Base-by-base conservation (phyloP, 2,888 invertebrate genomes). In the Patella caerulea region DNA sequence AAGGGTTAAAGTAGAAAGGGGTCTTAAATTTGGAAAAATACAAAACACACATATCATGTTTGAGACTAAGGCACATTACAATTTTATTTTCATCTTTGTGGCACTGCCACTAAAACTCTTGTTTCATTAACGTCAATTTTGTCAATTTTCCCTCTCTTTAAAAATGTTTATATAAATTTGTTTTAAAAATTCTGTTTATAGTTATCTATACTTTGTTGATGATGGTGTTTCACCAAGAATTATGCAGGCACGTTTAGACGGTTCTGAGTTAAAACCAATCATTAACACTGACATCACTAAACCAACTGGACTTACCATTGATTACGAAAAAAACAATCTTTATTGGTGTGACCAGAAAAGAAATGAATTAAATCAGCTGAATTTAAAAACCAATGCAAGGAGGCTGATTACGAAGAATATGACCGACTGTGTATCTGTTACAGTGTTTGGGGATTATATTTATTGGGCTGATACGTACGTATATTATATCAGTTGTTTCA, bases 241-340 rank as follows among this genome's bases (percentile, higher is more conserved):
- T 78, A 96, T 96, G 90, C 93, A 96, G 69, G 94, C 96, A 11
- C 93, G 94, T 79, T 91, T 97, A 82, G 97, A 97, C 88, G 97
- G 97, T 2, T 94, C 94, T 0, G 93, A 94, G 76, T 93, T 95
- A 34, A 94, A 93, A 78, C 91, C 94, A 0, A 94, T 87, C 29
- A 78, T 88, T 53, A 81, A 83, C 72, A 77, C 74, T 1, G 55
- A 78, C 12, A 79, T 85, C 55, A 69, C 73, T 7, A 76, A 80
- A 7, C 97, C 97, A 0, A 96, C 96, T 88, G 97, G 97, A 3
- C 91, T 97, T 59, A 95, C 96, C 0, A 94, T 97, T 15, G 97
- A 97, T 90, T 87, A 87, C 73, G 93, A 93, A 1, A 93, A 94
- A 59, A 94, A 94, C 77, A 94, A 95, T 76, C 93, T 98, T 9